Evolutionary conservation across 2,888 invertebrate genomes (phyloP).

Genomic region (Trichogramma dendrolimi): DNA sequence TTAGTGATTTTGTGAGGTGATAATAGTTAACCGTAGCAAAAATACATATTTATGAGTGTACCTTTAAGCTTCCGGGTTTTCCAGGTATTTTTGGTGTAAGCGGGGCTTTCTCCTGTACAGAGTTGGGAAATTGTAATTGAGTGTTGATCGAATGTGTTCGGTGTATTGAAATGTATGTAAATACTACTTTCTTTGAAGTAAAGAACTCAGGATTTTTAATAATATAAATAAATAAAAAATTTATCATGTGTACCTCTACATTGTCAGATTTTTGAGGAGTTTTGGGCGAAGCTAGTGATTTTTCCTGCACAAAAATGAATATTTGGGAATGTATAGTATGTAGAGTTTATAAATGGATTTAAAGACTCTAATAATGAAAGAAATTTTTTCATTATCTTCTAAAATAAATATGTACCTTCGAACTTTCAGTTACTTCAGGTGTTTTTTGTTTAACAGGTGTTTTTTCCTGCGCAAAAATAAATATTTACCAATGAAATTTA

Average conservation of each 20-base stretch:
- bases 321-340: not conserved
- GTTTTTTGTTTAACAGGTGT: not conserved
- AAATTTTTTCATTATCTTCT: no score
- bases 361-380: not conserved
- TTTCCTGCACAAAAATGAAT: not conserved
- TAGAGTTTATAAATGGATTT: not conserved
- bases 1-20: no score
- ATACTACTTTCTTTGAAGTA: not conserved
- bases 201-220: not conserved
- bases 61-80: not conserved
- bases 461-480: not conserved
- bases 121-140: not conserved
- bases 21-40: no score
- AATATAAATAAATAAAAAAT: not conserved
- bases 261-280: not conserved
- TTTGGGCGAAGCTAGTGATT: not conserved
- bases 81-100: not conserved
- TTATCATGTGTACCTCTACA: slow-evolving; percentile 3
- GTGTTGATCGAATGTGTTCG: no score
- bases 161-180: not conserved
- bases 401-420: not conserved
- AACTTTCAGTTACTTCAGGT: not conserved
- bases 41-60: slow-evolving; percentile 5
- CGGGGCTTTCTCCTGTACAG: not conserved
- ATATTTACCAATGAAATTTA: no score